phyloP scores from a whole-genome alignment of 2,888 invertebrate species.

The Hypomecis punctinalis region DNA sequence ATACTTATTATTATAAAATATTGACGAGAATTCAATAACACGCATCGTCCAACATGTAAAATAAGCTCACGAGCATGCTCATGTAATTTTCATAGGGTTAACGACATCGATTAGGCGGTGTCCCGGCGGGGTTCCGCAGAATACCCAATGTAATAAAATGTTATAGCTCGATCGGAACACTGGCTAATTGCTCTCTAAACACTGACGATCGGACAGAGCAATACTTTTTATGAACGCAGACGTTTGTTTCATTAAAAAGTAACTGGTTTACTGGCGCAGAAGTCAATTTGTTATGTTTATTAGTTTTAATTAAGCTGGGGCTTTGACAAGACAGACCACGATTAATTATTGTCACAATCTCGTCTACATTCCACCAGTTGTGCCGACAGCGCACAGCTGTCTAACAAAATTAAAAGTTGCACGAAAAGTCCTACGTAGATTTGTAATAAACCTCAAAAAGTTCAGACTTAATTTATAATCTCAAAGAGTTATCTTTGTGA shows the following conservation, averaged over 20 bases:
- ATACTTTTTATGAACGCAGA: conserved; percentile 8
- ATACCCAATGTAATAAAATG: conserved; percentile 46
- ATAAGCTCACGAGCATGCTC: conserved; percentile 17
- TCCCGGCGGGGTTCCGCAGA: conserved; percentile 28
- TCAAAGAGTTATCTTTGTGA: too few species aligned
- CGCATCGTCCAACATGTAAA: conserved; percentile 2
- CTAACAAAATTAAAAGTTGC: too few species aligned
- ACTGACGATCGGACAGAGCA: conserved; percentile 31
- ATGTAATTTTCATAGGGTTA: conserved; percentile 34
- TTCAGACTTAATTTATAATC: too few species aligned
- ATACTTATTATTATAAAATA: background rate
- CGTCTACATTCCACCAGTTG: too few species aligned
- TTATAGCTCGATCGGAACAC: conserved; percentile 47
- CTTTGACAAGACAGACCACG: background rate
- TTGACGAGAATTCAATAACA: conserved; percentile 11
- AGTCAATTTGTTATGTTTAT: conserved; percentile 10
- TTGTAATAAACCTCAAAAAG: too few species aligned
- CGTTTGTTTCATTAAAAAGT: conserved; percentile 18
- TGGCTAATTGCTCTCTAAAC: conserved; percentile 51
- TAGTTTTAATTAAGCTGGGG: background rate
- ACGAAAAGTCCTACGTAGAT: too few species aligned
- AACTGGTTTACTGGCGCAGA: conserved; percentile 12
- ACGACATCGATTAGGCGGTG: conserved; percentile 33
- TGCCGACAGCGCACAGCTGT: too few species aligned
- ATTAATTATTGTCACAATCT: background rate